Percentiles rank a stretch among this genome's conserved stretches.
Conservation (phyloP, 2,888 invertebrate genomes). For the Agonopterix alstromeriana region DNA sequence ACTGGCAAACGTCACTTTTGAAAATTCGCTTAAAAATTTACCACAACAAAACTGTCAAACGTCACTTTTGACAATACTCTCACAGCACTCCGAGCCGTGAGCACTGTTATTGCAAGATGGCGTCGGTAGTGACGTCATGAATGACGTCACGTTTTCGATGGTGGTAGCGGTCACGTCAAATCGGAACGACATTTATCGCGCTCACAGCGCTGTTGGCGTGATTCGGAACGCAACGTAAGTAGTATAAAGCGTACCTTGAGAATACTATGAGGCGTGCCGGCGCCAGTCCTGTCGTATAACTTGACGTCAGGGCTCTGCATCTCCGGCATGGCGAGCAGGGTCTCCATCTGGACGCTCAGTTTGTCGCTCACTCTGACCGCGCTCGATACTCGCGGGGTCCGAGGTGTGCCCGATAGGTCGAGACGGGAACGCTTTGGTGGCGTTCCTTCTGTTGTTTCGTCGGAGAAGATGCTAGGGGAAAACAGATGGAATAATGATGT, state of each 20-base stretch:
- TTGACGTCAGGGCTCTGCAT: slow-evolving; percentile 42
- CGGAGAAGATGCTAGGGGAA: slow-evolving; percentile 28
- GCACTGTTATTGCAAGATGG: too few species aligned
- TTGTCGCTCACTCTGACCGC: slow-evolving; percentile 23
- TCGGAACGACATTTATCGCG: too few species aligned
- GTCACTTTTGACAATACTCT: too few species aligned
- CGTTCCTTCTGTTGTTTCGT: slow-evolving; percentile 26
- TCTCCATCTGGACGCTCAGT: slow-evolving; percentile 43
- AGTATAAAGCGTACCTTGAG: slow-evolving; percentile 79
- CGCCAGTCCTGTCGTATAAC: slow-evolving; percentile 29
- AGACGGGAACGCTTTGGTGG: slow-evolving; percentile 51
- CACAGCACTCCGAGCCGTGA: too few species aligned
- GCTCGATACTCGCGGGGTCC: slow-evolving; percentile 27
- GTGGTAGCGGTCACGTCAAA: too few species aligned
- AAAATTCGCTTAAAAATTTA: too few species aligned
- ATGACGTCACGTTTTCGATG: too few species aligned
- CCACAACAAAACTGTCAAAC: too few species aligned
- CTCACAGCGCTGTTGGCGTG: too few species aligned
- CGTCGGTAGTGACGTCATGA: too few species aligned
- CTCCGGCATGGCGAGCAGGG: slow-evolving; percentile 76
- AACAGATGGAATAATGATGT: slow-evolving; percentile 1
- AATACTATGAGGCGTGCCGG: slow-evolving; percentile 80
- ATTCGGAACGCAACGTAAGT: too few species aligned
- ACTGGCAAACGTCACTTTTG: too few species aligned
- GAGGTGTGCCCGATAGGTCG: slow-evolving; percentile 29